phyloP scores from a whole-genome alignment of 2,888 invertebrate species.

The Metopia argyrocephala region DNA sequence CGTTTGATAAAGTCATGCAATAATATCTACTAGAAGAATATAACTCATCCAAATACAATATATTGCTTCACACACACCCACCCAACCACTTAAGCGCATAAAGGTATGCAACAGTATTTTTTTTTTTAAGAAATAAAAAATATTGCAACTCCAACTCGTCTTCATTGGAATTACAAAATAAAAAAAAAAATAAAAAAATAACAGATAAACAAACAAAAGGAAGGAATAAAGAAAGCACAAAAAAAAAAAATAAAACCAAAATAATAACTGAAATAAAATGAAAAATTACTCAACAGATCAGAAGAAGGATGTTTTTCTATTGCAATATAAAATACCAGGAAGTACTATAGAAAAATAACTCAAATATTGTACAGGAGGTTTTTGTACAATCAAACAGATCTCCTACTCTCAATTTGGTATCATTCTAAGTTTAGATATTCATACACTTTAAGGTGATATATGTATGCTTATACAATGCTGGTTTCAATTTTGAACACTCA shows the following conservation, averaged over 20 bases:
- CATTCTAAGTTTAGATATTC: no score
- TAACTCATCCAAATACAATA: not conserved
- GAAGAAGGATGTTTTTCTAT: not conserved
- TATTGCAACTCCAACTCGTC: not conserved
- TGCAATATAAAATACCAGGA: conserved; percentile 36
- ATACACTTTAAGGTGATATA: no score
- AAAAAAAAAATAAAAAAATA: not conserved
- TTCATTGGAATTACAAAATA: not conserved
- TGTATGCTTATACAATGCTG: no score
- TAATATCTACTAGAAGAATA: conserved; percentile 15
- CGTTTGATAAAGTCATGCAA: conserved; percentile 42
- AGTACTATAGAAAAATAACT: conserved; percentile 28
- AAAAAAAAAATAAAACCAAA: not conserved
- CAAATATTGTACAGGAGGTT: conserved; percentile 33
- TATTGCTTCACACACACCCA: not conserved
- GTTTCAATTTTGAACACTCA: no score
- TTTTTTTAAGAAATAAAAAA: conserved; percentile 3
- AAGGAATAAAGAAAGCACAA: not conserved
- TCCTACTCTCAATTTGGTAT: not conserved
- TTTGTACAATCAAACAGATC: not conserved
- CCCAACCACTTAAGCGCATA: not conserved
- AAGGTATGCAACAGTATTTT: conserved; percentile 51
- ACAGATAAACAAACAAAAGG: not conserved
- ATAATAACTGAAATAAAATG: not conserved
- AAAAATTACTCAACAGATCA: not conserved